These are phyloP conservation scores for Heliothis virescens DNA, from an alignment of 1,140 invertebrate genomes.

Conservation along the genomic window DNA sequence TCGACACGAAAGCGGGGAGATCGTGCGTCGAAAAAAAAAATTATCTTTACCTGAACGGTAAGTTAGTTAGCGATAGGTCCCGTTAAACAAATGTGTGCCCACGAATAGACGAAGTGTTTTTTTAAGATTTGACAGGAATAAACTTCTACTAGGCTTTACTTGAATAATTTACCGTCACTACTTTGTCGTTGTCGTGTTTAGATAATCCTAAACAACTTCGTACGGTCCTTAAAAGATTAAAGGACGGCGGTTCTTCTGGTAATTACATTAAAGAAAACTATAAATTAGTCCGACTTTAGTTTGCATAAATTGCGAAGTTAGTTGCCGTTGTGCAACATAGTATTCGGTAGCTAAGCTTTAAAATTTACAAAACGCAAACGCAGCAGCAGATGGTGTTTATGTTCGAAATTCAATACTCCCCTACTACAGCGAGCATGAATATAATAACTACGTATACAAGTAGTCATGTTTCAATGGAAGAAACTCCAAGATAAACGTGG, in stretches of 20 bases:
- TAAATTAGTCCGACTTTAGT: conserved; percentile 18
- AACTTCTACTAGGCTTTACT: conserved; percentile 28
- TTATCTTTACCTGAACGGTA: conserved; percentile 74
- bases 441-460: conserved; percentile 51
- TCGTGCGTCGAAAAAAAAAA: conserved; percentile 63
- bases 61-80: conserved; percentile 70
- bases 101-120: conserved; percentile 30
- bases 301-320: conserved; percentile 32
- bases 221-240: not conserved
- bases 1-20: conserved; percentile 67
- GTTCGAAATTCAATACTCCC: conserved; percentile 49
- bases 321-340: conserved; percentile 29
- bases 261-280: conserved; percentile 25
- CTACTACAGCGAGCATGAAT: conserved; percentile 24
- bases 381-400: conserved; percentile 50
- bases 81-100: conserved; percentile 76
- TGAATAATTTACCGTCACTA: conserved; percentile 29
- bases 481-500: conserved; percentile 47
- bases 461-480: conserved; percentile 51
- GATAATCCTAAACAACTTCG: not conserved
- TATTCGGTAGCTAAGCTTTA: conserved; percentile 16
- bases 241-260: not conserved
- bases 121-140: conserved; percentile 42
- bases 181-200: conserved; percentile 2
- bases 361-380: conserved; percentile 46